Percentiles rank a stretch among this genome's conserved stretches.
These are phyloP conservation scores for Numida meleagris DNA, from an alignment of 2,113 vertebrate genomes.

Conservation along the genomic window DNA sequence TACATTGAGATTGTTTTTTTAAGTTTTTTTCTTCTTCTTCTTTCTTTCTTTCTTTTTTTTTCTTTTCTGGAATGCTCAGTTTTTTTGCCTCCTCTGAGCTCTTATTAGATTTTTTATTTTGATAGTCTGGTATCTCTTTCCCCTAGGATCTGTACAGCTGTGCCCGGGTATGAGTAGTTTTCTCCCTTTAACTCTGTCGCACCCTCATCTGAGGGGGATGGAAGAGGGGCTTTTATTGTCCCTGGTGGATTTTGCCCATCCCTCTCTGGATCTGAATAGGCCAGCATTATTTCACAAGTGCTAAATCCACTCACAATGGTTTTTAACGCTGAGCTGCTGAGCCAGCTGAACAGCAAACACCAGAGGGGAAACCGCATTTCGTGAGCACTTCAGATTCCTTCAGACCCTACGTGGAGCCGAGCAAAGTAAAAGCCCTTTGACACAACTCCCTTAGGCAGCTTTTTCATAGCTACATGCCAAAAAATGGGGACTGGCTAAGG, in stretches of 20 bases:
- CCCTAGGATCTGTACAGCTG: neutral
- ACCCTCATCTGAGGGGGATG: neutral
- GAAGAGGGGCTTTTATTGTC: constrained; percentile 2
- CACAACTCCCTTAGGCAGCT: neutral
- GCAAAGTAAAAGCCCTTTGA: constrained; percentile 49
- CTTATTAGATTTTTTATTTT: neutral
- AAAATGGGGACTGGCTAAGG: constrained; percentile 3
- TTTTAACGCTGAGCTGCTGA: constrained; percentile 64
- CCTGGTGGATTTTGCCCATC: constrained; percentile 44
- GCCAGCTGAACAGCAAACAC: constrained; percentile 71
- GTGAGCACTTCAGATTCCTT: constrained; percentile 58
- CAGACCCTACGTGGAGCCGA: constrained; percentile 17
- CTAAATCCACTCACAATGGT: constrained; percentile 61
- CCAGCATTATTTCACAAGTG: constrained; percentile 60
- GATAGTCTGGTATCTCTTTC: neutral
- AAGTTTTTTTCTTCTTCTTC: neutral
- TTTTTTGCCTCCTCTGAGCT: neutral
- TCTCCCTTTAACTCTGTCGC: neutral
- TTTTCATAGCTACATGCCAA: constrained; percentile 22
- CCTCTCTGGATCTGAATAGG: constrained; percentile 30
- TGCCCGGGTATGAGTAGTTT: neutral
- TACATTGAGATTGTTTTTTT: neutral
- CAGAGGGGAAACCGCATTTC: constrained; percentile 65
- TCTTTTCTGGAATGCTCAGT: neutral
- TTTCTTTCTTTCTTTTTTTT: no score